Conservation (phyloP, 2,797 vertebrate species). For the Paramormyrops hopkinsi region DNA sequence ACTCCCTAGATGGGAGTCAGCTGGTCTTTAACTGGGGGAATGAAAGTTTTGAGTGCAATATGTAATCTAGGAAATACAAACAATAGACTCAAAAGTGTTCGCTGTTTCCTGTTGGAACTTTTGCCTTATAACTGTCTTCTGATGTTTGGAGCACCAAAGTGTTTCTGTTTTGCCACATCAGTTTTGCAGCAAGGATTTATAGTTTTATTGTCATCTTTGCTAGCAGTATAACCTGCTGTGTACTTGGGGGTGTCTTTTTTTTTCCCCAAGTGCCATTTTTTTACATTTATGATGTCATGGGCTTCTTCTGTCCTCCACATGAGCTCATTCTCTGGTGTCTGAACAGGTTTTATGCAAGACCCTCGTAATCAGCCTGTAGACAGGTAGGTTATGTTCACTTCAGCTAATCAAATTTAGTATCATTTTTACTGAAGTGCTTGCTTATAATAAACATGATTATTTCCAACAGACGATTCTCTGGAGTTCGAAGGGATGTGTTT, state of each 20-base stretch:
- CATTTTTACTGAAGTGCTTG: slow-evolving; percentile 28
- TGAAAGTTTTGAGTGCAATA: not conserved
- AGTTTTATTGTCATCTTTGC: not conserved
- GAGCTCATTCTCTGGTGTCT: slow-evolving; percentile 62
- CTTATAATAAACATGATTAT: slow-evolving; percentile 34
- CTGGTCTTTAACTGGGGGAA: not conserved
- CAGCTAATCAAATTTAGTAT: slow-evolving; percentile 38
- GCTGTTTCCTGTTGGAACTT: not conserved
- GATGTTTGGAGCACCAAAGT: not conserved
- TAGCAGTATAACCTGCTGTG: not conserved
- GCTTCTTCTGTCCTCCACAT: not conserved
- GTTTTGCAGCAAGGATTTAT: not conserved
- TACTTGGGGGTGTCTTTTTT: not conserved
- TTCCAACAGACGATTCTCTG: slow-evolving; percentile 84
- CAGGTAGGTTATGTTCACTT: slow-evolving; percentile 69
- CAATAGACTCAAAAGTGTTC: not conserved
- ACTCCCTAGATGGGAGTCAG: not conserved
- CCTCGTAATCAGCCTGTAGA: slow-evolving; percentile 89
- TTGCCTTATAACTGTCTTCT: not conserved
- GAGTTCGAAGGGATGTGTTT: slow-evolving; percentile 89
- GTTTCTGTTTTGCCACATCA: not conserved
- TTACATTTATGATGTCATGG: not conserved
- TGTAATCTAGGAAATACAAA: not conserved
- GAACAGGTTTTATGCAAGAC: slow-evolving; percentile 93
- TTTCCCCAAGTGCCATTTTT: not conserved